A percentile compares a stretch with the other conserved stretches of the same genome.
Conservation (phyloP, 2,797 vertebrate genomes). For the Molothrus aeneus region DNA sequence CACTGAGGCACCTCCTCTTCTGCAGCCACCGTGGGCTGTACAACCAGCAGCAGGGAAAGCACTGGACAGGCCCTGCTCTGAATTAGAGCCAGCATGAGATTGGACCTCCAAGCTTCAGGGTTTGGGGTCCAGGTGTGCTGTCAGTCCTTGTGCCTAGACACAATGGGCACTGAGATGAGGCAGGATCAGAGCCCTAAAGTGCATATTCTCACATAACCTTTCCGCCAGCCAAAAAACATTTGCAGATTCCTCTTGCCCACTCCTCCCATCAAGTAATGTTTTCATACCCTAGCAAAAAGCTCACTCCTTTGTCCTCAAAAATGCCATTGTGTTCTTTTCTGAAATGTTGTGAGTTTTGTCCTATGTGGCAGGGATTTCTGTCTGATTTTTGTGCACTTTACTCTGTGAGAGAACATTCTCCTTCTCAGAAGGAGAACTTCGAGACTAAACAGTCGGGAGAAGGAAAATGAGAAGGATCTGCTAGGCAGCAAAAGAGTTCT, state of each 20-base stretch:
- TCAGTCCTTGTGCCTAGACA: not conserved
- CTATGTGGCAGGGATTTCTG: not conserved
- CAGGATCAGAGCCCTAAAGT: not conserved
- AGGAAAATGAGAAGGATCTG: not conserved
- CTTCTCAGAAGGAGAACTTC: not conserved
- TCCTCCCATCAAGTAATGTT: not conserved
- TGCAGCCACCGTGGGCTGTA: not conserved
- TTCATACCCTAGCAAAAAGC: not conserved
- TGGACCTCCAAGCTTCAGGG: not conserved
- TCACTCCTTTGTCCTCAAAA: not conserved
- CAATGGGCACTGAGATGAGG: not conserved
- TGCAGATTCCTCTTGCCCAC: not conserved
- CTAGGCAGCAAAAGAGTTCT: not conserved
- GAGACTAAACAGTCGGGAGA: not conserved
- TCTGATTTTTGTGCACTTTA: not conserved
- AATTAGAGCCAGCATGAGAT: not conserved
- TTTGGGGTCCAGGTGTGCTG: not conserved
- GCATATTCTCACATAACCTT: not conserved
- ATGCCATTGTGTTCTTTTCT: not conserved
- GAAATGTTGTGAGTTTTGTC: not conserved
- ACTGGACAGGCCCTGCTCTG: not conserved
- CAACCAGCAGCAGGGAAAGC: rapidly evolving
- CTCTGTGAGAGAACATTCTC: not conserved
- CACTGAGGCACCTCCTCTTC: not conserved
- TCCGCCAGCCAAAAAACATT: not conserved